A percentile compares a stretch with the other conserved stretches of the same genome.
Evolutionary conservation across 2,797 vertebrate genomes (phyloP).

Genomic region (Coregonus suidteri): DNA sequence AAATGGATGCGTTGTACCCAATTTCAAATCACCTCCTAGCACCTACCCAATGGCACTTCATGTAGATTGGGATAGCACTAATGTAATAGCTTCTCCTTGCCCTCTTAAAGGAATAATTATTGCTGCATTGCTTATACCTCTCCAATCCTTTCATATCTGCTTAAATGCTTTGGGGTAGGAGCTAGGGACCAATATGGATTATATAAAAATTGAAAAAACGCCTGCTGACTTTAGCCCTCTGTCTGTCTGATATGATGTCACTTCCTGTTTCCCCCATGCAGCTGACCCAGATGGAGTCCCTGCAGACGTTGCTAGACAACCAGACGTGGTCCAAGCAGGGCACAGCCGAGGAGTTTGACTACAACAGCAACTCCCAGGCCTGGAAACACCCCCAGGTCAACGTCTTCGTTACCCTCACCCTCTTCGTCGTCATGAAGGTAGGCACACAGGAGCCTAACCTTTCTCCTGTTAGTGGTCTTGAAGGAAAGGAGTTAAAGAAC

Average conservation of each 20-base stretch:
- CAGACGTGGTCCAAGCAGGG: conserved; percentile 92
- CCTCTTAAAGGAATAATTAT: too few species aligned
- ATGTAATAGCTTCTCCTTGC: neutral
- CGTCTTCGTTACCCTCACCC: conserved; percentile 88
- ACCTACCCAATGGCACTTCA: too few species aligned
- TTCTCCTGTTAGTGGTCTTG: too few species aligned
- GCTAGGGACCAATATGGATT: too few species aligned
- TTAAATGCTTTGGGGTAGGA: too few species aligned
- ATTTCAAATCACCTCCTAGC: too few species aligned
- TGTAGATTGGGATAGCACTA: too few species aligned
- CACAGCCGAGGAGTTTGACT: conserved; percentile 85
- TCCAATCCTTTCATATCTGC: too few species aligned
- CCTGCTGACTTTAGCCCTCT: too few species aligned
- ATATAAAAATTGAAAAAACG: neutral
- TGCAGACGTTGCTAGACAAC: conserved; percentile 93
- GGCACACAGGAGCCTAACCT: neutral
- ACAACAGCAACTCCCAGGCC: conserved; percentile 81
- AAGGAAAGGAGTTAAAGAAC: too few species aligned
- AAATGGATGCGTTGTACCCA: too few species aligned
- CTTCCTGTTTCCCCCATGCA: conserved; percentile 54
- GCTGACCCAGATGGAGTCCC: conserved; percentile 93
- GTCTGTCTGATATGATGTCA: conserved; percentile 16
- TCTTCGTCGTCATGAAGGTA: conserved; percentile 98
- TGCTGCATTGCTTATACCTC: too few species aligned
- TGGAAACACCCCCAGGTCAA: conserved; percentile 92